Evolutionary conservation across 2,113 vertebrate species (phyloP).

Genomic region (Romanogobio albipinnatus): DNA sequence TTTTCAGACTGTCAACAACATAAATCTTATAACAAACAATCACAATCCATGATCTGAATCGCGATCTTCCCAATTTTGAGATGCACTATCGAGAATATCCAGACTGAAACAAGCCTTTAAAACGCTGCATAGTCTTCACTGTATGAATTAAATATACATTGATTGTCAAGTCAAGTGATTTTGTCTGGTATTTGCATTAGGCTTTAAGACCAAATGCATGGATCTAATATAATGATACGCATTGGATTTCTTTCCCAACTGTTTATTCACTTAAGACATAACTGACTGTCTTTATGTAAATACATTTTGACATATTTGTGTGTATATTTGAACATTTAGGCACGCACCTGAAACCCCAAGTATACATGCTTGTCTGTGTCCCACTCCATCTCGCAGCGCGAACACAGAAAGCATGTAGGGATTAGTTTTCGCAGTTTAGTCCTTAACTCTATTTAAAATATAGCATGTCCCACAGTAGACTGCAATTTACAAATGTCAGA

Average conservation of each 20-base stretch:
- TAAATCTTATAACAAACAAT: background rate
- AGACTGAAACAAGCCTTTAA: background rate
- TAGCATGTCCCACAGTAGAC: background rate
- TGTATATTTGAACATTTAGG: too few species aligned
- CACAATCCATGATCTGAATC: background rate
- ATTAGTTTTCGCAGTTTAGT: background rate
- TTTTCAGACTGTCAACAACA: too few species aligned
- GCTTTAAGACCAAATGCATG: background rate
- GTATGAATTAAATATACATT: background rate
- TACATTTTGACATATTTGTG: too few species aligned
- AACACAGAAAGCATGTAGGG: too few species aligned
- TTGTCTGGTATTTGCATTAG: too few species aligned
- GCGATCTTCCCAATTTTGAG: too few species aligned
- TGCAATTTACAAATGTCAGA: background rate
- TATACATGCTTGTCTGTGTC: too few species aligned
- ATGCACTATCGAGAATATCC: background rate
- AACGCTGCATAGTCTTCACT: background rate
- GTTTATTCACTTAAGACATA: too few species aligned
- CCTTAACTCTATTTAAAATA: background rate
- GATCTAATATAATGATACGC: background rate
- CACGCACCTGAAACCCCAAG: too few species aligned
- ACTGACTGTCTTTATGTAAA: too few species aligned
- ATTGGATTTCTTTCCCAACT: background rate
- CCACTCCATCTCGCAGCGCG: too few species aligned
- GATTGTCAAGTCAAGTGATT: background rate